Conservation (phyloP, 2,797 vertebrate species). For the Brachymystax lenok region DNA sequence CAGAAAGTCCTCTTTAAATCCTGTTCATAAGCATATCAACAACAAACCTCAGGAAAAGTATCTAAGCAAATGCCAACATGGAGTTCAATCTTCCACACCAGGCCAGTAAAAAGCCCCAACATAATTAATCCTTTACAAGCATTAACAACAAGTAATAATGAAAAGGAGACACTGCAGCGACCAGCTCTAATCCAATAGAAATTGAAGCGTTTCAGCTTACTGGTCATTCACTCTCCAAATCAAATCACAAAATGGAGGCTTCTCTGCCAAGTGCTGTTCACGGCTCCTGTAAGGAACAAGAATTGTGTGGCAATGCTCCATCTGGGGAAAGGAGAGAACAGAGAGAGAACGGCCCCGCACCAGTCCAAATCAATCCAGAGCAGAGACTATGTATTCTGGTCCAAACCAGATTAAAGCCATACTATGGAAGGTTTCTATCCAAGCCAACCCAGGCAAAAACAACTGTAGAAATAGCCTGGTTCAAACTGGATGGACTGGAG, state of each 20-base stretch:
- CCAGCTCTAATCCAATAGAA: conserved; percentile 14
- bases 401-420: not conserved
- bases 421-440: not conserved
- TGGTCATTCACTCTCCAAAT: not conserved
- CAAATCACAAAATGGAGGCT: conserved; percentile 10
- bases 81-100: not conserved
- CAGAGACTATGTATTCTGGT: not conserved
- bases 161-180: conserved; percentile 35
- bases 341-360: not conserved
- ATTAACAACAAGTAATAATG: conserved; percentile 52
- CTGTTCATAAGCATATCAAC: not conserved
- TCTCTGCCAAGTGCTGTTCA: conserved; percentile 28
- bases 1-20: not conserved
- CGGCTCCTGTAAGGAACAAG: conserved; percentile 3
- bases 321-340: conserved; percentile 9
- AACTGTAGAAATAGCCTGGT: not conserved
- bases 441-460: not conserved
- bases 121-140: not conserved
- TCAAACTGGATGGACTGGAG: not conserved
- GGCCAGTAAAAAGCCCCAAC: not conserved
- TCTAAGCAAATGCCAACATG: not conserved
- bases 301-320: conserved; percentile 45
- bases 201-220: not conserved
- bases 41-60: not conserved
- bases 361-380: not conserved